Percentiles rank a stretch among this genome's conserved stretches.
Evolutionary conservation across 2,888 invertebrate genomes (phyloP).

Genomic region (Amphipyra tragopoginis): DNA sequence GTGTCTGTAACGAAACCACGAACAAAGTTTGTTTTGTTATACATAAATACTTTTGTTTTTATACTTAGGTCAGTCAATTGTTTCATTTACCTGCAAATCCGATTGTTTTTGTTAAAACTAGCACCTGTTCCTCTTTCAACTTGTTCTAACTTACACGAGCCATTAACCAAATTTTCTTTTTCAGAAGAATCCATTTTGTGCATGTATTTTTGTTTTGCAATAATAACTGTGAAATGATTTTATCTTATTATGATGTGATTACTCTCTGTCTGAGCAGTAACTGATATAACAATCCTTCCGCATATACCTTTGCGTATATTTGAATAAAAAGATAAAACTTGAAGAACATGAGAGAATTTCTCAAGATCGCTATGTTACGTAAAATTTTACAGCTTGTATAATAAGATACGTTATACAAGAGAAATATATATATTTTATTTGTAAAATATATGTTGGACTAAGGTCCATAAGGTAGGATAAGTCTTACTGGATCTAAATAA

Average conservation of each 20-base stretch:
- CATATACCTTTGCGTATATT: slow-evolving; percentile 44
- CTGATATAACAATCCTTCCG: slow-evolving; percentile 53
- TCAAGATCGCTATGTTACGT: slow-evolving; percentile 10
- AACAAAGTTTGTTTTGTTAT: not conserved
- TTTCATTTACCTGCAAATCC: slow-evolving; percentile 44
- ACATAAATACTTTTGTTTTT: not conserved
- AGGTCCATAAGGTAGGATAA: too few species aligned
- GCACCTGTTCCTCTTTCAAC: slow-evolving; percentile 32
- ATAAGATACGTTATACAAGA: not conserved
- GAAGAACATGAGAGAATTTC: slow-evolving; percentile 32
- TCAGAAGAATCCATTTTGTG: slow-evolving; percentile 39
- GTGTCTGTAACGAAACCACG: slow-evolving; percentile 55
- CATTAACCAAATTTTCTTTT: slow-evolving; percentile 32
- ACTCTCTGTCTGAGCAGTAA: slow-evolving; percentile 37
- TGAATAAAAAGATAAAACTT: slow-evolving; percentile 52
- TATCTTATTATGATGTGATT: slow-evolving; percentile 40
- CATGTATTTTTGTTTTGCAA: slow-evolving; percentile 5
- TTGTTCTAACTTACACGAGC: slow-evolving; percentile 18
- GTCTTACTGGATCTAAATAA: not conserved
- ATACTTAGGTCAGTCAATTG: not conserved
- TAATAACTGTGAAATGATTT: slow-evolving; percentile 3
- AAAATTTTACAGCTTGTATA: slow-evolving; percentile 15
- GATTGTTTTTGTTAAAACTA: slow-evolving; percentile 10
- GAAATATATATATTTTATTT: too few species aligned
- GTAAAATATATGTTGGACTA: too few species aligned